Base-by-base conservation (phyloP, 2,888 invertebrate species). In the Tenthredo amoena region DNA sequence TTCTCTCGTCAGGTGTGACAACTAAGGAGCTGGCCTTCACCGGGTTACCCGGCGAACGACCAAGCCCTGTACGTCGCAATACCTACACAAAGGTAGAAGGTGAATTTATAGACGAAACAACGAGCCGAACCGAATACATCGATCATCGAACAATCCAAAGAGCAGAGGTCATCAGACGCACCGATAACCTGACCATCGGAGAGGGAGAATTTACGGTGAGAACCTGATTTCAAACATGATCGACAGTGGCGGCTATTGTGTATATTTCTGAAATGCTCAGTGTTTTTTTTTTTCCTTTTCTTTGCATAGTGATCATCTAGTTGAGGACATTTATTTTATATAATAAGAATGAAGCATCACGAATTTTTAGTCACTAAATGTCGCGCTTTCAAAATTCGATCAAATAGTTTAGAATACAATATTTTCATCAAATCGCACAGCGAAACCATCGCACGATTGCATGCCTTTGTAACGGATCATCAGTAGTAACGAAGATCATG, bases 51-150 rank as follows among this genome's bases (percentile, higher is more conserved):
- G 94, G 95, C 7, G 96, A 96, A 92, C 94, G 96, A 89, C 95
- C 96, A 71, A 95, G 94, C 90, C 95, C 96, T 86, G 95, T 96
- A 77, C 94, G 97, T 88, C 95, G 97, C 84, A 96, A 97, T 90
- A 97, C 97, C 1, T 97, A 96, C 95, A 97, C 97, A 0, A 97
- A 97, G 92, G 94, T 96, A 72, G 97, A 96, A 93, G 97, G 97
- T 47, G 97, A 97, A 85, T 96, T 97, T 93, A 95, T 93, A 71
- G 95, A 96, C 68, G 96, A 96, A 89, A 97, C 97, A 5, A 97
- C 97, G 26, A 95, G 94, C 82, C 94, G 95, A 91, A 95, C 95
- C 0, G 96, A 97, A 93, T 97, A 94, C 89, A 94, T 96, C 85
- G 96, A 96, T 92, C 95, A 95, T 90, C 95, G 95, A 21, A 94